phyloP scores from a whole-genome alignment of 30 jellyfish, hydroid and myxozoan species.

The Catostylus mosaicus region DNA sequence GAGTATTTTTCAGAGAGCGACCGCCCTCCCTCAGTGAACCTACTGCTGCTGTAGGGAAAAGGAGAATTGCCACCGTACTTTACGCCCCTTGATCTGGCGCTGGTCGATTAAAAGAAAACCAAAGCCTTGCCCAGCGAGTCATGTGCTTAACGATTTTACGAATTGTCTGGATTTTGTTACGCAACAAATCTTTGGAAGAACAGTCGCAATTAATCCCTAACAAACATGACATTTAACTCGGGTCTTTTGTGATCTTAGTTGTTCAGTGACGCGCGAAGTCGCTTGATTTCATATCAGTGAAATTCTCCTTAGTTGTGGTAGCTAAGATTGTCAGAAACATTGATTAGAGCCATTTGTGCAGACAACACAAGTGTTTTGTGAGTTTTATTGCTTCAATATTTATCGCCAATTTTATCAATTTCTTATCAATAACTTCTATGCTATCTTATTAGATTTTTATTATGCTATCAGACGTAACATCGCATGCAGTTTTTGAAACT shows the following conservation, averaged over 20 bases:
- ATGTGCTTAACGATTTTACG: too few species aligned
- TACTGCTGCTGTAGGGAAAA: too few species aligned
- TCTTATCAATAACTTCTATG: background rate
- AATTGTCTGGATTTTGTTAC: too few species aligned
- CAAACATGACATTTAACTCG: conserved; percentile 26
- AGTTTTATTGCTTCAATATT: conserved; percentile 54
- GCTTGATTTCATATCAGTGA: conserved; percentile 54
- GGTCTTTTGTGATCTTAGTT: conserved; percentile 14
- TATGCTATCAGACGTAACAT: conserved; percentile 6
- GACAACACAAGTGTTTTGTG: conserved; percentile 48
- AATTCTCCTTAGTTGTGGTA: conserved; percentile 61
- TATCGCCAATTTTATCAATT: conserved; percentile 55
- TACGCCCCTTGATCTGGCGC: too few species aligned
- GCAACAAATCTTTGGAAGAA: background rate
- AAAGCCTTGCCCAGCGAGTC: too few species aligned
- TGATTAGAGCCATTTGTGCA: conserved; percentile 62
- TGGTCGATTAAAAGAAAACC: too few species aligned
- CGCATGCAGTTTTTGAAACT: background rate
- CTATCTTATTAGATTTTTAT: background rate
- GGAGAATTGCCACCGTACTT: too few species aligned
- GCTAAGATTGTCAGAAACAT: conserved; percentile 62
- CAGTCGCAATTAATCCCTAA: background rate
- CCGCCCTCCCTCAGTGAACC: too few species aligned
- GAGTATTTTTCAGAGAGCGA: too few species aligned
- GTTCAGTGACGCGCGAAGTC: conserved; percentile 73